Evolutionary conservation across 2,113 vertebrate genomes (phyloP), one percentile per base, ranked within the genome.

Genomic region (Callopanchax toddi): DNA sequence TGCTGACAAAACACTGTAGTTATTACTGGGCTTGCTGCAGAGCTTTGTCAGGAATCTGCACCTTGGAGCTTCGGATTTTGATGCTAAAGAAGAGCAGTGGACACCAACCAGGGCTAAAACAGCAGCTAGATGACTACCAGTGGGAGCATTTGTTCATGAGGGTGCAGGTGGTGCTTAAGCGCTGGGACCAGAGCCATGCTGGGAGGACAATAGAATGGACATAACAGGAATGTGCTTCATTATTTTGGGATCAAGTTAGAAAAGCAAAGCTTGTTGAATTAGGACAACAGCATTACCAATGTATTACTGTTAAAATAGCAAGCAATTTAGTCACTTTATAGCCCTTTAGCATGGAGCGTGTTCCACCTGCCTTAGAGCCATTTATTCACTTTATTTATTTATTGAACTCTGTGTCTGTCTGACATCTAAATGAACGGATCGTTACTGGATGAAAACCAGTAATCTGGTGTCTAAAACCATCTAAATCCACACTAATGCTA

Each of bases 81-180:
- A 69, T 60, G 74, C 57, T 84, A 57, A 78, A 74, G 56, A 74
- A 74, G 53, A 55, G 67, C 55, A 67, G 67, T 57, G 56, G 60
- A 60, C 74, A 74, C 49, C 74, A 56, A 60, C 66, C 39, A 46
- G 37, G 48, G 55, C 73, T 76, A 52, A 72, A 75, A 79, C 21
- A 60, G 52, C 68, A 63, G 61, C 59, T 76, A 66, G 68, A 77
- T 57, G 61, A 12, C 22, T 10, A 78, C 54, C 79, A 72, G 56
- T 43, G 58, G 70, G 69, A 69, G 61, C 61, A 56, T 42, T 59
- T 73, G 26, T 76, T 69, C 69, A 59, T 36, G 51, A 52, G 52
- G 48, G 60, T 71, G 67, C 82, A 81, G 80, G 78, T 81, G 81
- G 70, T 7, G 67, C 59, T 74, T 76, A 79, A 81, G 78, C 66